Percentiles rank a stretch among this genome's conserved stretches.
Conservation (phyloP, 2,888 invertebrate genomes). For the Hirtodrosophila duncani region DNA sequence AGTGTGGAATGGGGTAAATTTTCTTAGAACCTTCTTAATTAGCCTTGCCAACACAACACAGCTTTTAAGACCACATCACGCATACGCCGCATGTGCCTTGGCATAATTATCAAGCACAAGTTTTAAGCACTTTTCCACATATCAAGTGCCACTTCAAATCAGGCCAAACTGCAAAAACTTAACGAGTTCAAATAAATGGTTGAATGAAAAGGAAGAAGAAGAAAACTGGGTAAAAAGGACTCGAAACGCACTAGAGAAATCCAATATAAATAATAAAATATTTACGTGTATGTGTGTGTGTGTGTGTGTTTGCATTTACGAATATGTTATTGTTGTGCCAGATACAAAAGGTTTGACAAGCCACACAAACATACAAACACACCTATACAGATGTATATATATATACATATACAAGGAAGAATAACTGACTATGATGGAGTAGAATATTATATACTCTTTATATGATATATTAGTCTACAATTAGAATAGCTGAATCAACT, state of each 20-base stretch:
- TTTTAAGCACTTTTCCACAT: constrained; percentile 1
- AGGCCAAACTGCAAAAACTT: constrained; percentile 41
- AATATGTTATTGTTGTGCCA: constrained; percentile 48
- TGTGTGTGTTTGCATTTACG: constrained; percentile 13
- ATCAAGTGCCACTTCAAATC: constrained; percentile 32
- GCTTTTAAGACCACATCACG: no score
- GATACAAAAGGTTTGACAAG: constrained; percentile 62
- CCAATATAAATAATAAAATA: constrained; percentile 68
- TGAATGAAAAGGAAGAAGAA: constrained; percentile 27
- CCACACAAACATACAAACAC: constrained; percentile 17
- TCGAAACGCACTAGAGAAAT: constrained; percentile 43
- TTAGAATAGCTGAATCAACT: no score
- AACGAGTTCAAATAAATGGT: constrained; percentile 33
- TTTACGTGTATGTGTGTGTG: constrained; percentile 34
- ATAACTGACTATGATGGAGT: constrained; percentile 15
- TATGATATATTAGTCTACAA: no score
- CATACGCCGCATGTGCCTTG: no score
- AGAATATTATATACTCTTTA: no score
- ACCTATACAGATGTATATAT: constrained; percentile 1
- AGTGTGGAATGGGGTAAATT: no score
- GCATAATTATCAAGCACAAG: constrained; percentile 18
- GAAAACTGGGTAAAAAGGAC: no score
- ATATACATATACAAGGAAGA: constrained; percentile 17
- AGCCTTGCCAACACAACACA: no score
- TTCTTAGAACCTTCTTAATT: no score